Percentiles rank a stretch among this genome's conserved stretches.
Conservation (phyloP, 2,888 invertebrate species). For the Mesorhabditis sp. region DNA sequence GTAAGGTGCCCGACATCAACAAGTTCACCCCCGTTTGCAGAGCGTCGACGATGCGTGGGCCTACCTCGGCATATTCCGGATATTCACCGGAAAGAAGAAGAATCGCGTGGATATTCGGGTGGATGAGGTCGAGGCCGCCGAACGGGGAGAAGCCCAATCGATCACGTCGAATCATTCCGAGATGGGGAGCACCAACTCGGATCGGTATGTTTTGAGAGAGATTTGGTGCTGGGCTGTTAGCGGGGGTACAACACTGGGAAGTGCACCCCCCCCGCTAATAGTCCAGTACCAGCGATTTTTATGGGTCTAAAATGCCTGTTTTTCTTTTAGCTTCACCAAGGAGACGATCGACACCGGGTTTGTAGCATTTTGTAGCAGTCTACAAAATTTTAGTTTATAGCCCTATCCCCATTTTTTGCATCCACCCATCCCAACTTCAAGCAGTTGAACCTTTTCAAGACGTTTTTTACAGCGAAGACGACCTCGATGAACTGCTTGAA, state of each 20-base stretch:
- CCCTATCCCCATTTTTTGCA: too few relatives aligned
- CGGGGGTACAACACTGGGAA: too few relatives aligned
- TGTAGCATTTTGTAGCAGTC: too few relatives aligned
- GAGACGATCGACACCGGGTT: too few relatives aligned
- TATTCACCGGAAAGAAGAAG: background rate
- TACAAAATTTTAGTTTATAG: too few relatives aligned
- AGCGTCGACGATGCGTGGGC: slow-evolving; percentile 6
- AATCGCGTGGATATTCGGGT: background rate
- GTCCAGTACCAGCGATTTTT: too few relatives aligned
- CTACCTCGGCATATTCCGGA: slow-evolving; percentile 1
- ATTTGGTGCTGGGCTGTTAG: too few relatives aligned
- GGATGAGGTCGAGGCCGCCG: background rate
- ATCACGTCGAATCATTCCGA: background rate
- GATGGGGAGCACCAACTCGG: slow-evolving; percentile 2
- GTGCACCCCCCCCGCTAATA: too few relatives aligned
- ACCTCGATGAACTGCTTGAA: slow-evolving; percentile 24
- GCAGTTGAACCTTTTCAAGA: background rate
- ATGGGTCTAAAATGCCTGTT: too few relatives aligned
- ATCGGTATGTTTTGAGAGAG: background rate
- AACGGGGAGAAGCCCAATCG: background rate
- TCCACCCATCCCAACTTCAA: too few relatives aligned
- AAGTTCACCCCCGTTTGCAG: background rate
- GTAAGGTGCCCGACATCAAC: background rate
- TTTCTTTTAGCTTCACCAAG: too few relatives aligned
- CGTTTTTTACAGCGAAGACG: background rate